Conservation (phyloP, 2,797 vertebrate genomes). For the Macropodus opercularis region DNA sequence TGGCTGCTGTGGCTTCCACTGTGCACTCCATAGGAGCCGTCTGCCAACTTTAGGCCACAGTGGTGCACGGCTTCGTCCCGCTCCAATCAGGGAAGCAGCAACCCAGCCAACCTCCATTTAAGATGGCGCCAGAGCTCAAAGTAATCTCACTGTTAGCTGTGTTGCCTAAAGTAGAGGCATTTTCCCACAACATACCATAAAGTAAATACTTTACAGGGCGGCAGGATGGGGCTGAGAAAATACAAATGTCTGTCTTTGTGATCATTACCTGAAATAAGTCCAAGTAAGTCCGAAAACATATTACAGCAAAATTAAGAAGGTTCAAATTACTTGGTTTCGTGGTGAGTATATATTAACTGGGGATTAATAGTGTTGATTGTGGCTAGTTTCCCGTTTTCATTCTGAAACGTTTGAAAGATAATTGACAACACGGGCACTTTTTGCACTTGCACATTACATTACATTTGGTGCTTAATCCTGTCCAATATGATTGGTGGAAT, state of each 20-base stretch:
- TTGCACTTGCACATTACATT: slow-evolving; percentile 10
- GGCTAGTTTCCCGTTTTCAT: slow-evolving; percentile 6
- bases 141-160: slow-evolving; percentile 39
- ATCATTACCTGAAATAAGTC: slow-evolving; percentile 25
- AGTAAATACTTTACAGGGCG: slow-evolving; percentile 10
- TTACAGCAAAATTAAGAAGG: slow-evolving; percentile 13
- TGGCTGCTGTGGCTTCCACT: slow-evolving; percentile 33
- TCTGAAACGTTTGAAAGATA: slow-evolving; percentile 13
- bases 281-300: slow-evolving; percentile 1
- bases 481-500: slow-evolving; percentile 26
- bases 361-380: neutral
- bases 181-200: slow-evolving; percentile 22
- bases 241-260: slow-evolving; percentile 25
- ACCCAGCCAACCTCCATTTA: slow-evolving; percentile 44
- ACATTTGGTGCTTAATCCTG: slow-evolving; percentile 5
- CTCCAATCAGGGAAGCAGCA: slow-evolving; percentile 35
- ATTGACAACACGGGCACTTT: slow-evolving; percentile 24
- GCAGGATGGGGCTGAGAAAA: slow-evolving; percentile 15
- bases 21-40: slow-evolving; percentile 38
- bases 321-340: slow-evolving; percentile 7
- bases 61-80: slow-evolving; percentile 26
- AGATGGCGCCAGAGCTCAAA: slow-evolving; percentile 41
- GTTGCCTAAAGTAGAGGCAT: slow-evolving; percentile 36
- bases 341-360: neutral
- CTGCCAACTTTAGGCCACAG: slow-evolving; percentile 43